A percentile compares a stretch with the other conserved stretches of the same genome.
Evolutionary conservation across 2,797 vertebrate species (phyloP).

Genomic region (Jordanella pulchra): DNA sequence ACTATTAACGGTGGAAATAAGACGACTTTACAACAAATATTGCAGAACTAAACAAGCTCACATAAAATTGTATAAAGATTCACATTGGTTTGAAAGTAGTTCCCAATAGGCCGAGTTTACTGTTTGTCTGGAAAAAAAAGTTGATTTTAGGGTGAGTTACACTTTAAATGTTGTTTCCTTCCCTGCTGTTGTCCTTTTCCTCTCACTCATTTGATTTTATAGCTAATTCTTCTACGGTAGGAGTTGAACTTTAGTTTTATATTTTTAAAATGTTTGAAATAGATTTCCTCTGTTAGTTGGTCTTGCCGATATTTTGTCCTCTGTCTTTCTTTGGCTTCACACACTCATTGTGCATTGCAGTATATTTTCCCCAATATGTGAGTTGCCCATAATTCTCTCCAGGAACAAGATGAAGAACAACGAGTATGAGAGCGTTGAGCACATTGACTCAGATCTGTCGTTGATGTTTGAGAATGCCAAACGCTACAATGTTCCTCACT

Average conservation of each 20-base stretch:
- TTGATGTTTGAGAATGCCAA: slow-evolving; percentile 98
- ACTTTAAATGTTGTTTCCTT: neutral
- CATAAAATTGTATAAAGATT: too few species aligned
- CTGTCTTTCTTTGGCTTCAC: slow-evolving; percentile 45
- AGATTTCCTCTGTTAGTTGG: slow-evolving; percentile 8
- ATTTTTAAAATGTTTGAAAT: neutral
- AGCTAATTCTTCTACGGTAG: too few species aligned
- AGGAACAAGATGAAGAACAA: slow-evolving; percentile 96
- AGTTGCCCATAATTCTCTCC: slow-evolving; percentile 61
- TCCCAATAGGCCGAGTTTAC: too few species aligned
- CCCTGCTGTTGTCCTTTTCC: too few species aligned
- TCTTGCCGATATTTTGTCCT: slow-evolving; percentile 44
- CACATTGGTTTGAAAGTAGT: too few species aligned
- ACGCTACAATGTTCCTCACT: slow-evolving; percentile 95
- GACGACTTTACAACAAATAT: too few species aligned
- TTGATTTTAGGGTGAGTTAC: too few species aligned
- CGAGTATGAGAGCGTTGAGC: slow-evolving; percentile 94
- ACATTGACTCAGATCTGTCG: slow-evolving; percentile 92
- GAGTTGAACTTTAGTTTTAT: neutral
- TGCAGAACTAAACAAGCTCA: too few species aligned
- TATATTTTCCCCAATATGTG: slow-evolving; percentile 66
- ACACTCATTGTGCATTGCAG: slow-evolving; percentile 56
- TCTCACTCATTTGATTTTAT: too few species aligned
- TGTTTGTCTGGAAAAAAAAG: too few species aligned
- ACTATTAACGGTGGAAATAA: too few species aligned